A percentile compares a stretch with the other conserved stretches of the same genome.
Conservation (phyloP, 2,113 vertebrate genomes). For the Nestor notabilis region DNA sequence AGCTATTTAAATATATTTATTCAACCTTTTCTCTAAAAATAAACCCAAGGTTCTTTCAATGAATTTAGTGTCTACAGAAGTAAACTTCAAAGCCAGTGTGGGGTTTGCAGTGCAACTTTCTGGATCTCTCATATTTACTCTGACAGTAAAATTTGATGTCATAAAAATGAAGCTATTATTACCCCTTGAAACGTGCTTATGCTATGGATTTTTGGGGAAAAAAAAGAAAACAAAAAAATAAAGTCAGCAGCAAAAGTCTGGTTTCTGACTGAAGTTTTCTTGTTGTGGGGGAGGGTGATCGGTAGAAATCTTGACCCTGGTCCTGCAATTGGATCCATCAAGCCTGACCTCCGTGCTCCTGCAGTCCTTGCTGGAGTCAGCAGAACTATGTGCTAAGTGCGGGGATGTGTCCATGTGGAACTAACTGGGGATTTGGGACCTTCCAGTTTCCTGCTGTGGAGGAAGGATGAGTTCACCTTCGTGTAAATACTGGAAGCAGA, state of each 20-base stretch:
- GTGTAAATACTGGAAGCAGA: neutral
- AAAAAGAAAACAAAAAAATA: too few relatives aligned
- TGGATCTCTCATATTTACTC: neutral
- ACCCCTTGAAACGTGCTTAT: neutral
- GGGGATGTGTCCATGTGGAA: slow-evolving; percentile 13
- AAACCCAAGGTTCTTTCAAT: neutral
- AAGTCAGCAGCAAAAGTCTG: neutral
- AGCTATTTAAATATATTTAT: neutral
- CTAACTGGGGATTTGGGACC: slow-evolving; percentile 1
- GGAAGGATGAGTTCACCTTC: neutral
- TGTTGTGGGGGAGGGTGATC: neutral
- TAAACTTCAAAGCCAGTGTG: neutral
- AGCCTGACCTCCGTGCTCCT: slow-evolving; percentile 4
- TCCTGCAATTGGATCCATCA: slow-evolving; percentile 1
- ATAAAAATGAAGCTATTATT: neutral
- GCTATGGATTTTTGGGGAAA: too few relatives aligned
- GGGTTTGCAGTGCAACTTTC: neutral
- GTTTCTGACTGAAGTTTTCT: slow-evolving; percentile 2
- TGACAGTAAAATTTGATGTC: neutral
- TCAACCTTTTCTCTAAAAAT: neutral
- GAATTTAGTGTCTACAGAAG: neutral
- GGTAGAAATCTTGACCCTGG: neutral
- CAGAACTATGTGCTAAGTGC: neutral
- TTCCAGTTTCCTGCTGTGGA: neutral
- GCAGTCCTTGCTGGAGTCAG: slow-evolving; percentile 1